These are phyloP conservation scores for Andrena bucephala DNA, from an alignment of 2,888 invertebrate genomes.

Conservation along the genomic window DNA sequence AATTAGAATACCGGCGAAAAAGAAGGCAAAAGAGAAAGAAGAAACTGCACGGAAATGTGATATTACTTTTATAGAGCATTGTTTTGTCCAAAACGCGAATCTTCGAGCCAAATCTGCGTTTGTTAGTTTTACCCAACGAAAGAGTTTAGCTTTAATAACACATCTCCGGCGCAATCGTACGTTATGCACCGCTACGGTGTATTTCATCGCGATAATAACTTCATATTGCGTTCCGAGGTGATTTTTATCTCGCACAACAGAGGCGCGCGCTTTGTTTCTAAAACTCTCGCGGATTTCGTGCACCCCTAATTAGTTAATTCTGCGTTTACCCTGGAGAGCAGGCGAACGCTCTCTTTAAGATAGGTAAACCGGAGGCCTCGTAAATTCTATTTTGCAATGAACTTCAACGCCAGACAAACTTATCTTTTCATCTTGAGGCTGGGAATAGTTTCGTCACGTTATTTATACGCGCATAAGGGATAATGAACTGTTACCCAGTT, in stretches of 20 bases:
- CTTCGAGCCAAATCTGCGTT: not conserved
- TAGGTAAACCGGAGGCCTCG: constrained; percentile 25
- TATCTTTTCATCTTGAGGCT: constrained; percentile 13
- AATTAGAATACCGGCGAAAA: not conserved
- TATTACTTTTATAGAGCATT: not conserved
- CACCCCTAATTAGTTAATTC: constrained; percentile 35
- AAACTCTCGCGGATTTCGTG: constrained; percentile 12
- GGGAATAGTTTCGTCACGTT: not conserved
- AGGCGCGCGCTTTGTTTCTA: constrained; percentile 31
- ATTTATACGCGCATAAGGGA: not conserved
- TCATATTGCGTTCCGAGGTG: constrained; percentile 29
- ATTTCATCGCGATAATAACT: constrained; percentile 21
- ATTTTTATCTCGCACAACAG: constrained; percentile 27
- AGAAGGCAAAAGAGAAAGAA: not conserved
- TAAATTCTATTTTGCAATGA: constrained; percentile 18
- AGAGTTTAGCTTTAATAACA: not conserved
- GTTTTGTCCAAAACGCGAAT: not conserved
- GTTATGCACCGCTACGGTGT: constrained; percentile 7
- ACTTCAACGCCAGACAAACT: constrained; percentile 9
- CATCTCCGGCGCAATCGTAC: not conserved
- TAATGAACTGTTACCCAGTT: not conserved
- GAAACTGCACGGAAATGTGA: not conserved
- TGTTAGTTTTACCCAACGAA: constrained; percentile 16
- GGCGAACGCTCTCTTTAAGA: constrained; percentile 34
- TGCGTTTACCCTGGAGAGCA: constrained; percentile 12